These are phyloP conservation scores for Macrotus californicus DNA, from an alignment of 2,113 vertebrate genomes.

Conservation along the genomic window DNA sequence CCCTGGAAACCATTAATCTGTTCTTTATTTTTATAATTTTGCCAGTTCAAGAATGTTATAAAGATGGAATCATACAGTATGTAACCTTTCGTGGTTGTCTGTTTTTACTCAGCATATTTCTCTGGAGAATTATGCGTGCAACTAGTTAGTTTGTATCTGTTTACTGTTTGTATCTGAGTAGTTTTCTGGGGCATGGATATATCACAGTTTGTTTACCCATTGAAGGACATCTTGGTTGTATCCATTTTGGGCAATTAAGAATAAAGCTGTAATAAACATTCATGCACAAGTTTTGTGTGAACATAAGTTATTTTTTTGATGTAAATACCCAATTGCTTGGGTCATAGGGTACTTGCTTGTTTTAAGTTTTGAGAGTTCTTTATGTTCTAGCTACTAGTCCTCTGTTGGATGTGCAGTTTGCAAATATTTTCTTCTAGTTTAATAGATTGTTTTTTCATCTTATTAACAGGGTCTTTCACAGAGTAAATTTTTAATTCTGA, in stretches of 20 bases:
- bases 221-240: background rate
- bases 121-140: background rate
- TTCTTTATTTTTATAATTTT: background rate
- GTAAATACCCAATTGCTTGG: background rate
- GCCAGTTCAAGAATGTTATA: background rate
- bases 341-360: background rate
- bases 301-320: background rate
- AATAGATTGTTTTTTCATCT: background rate
- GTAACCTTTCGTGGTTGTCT: background rate
- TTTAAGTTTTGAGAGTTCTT: background rate
- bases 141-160: background rate
- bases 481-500: background rate
- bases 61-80: background rate
- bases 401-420: background rate
- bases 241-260: background rate
- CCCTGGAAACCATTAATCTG: background rate
- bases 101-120: background rate
- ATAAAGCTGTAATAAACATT: background rate
- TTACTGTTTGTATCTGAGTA: background rate
- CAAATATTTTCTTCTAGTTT: background rate
- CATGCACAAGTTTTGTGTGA: background rate
- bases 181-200: background rate
- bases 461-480: background rate
- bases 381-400: background rate
- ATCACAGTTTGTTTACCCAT: background rate